Evolutionary conservation across 2,797 vertebrate genomes (phyloP), one percentile per base, ranked within the genome.

Genomic region (Parauchenoglanis punctatus): DNA sequence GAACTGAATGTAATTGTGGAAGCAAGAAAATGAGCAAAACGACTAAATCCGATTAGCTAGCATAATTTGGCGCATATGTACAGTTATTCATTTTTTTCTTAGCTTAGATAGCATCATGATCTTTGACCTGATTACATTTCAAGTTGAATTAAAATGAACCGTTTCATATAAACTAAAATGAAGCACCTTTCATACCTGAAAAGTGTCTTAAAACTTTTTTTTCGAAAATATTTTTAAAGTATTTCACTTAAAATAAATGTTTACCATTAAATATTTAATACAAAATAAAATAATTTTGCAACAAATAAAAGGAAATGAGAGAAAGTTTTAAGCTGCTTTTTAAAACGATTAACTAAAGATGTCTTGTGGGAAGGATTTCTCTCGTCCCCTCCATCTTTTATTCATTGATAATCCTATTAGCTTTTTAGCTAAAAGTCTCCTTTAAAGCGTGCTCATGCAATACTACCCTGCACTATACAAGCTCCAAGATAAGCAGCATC

Each of bases 401-500:
- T 65, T 44, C 15, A 54, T 18, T 52, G 49, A 13, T 58, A 56
- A 20, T 7, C 20, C 35, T 63, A 20, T 44, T 44, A 15, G 23
- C 5, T 12, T 83, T 35, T 68, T 12, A 6, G 25, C 25, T 81
- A 44, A 17, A 65, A 56, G 15, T 56, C 15, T 18, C 17, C 23
- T 76, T 28, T 44, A 28, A 20, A 67, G 61, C 13, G 5, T 49
- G 31, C 56, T 84, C 17, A 52, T 68, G 49, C 20, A 25, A 58
- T 63, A 95, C 96, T 93, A 99, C 98, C 98, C 96, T 99, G 98
- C 20, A 99, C 88, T 46, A 99, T 97, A 91, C 97, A 99, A 86
- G 97, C 98, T 93, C 98, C 98, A 89, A 99, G 93, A 92, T 97
- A 99, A 44, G 97, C 97, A 91, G 98, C 98, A 90, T 99, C 98